These are phyloP conservation scores for Rhinoderma darwinii DNA, from an alignment of 2,113 vertebrate species.

Conservation along the genomic window DNA sequence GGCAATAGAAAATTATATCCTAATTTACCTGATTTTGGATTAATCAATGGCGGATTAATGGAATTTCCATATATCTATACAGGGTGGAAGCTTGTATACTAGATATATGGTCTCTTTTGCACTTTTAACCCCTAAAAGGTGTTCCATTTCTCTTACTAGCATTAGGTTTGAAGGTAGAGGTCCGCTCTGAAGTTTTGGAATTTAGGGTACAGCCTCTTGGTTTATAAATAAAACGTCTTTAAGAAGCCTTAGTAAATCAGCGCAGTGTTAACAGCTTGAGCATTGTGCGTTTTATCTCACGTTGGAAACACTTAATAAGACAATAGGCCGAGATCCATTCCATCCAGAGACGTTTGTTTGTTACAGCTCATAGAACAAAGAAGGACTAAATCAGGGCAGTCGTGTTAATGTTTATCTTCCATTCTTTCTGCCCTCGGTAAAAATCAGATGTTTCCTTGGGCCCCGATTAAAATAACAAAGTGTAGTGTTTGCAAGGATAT, in stretches of 20 bases:
- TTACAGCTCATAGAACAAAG: slow-evolving; percentile 21
- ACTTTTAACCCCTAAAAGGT: too few relatives aligned
- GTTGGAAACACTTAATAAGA: slow-evolving; percentile 21
- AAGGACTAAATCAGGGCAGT: slow-evolving; percentile 36
- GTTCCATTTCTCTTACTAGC: background rate
- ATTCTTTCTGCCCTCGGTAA: slow-evolving; percentile 67
- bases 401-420: slow-evolving; percentile 63
- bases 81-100: too few relatives aligned
- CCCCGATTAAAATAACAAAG: slow-evolving; percentile 69
- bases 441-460: slow-evolving; percentile 73
- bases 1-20: too few relatives aligned
- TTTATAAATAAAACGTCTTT: background rate
- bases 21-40: too few relatives aligned
- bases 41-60: too few relatives aligned
- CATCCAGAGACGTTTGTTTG: slow-evolving; percentile 30
- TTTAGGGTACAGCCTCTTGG: background rate
- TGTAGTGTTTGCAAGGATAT: slow-evolving; percentile 68
- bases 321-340: background rate
- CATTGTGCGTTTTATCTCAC: slow-evolving; percentile 14
- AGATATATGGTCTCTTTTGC: too few relatives aligned
- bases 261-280: slow-evolving; percentile 1
- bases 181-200: background rate
- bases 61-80: too few relatives aligned
- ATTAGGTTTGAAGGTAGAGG: background rate
- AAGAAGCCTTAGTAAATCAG: background rate